A percentile compares a stretch with the other conserved stretches of the same genome.
These are phyloP conservation scores for Melopsittacus undulatus DNA, from an alignment of 2,797 vertebrate species.

Conservation along the genomic window DNA sequence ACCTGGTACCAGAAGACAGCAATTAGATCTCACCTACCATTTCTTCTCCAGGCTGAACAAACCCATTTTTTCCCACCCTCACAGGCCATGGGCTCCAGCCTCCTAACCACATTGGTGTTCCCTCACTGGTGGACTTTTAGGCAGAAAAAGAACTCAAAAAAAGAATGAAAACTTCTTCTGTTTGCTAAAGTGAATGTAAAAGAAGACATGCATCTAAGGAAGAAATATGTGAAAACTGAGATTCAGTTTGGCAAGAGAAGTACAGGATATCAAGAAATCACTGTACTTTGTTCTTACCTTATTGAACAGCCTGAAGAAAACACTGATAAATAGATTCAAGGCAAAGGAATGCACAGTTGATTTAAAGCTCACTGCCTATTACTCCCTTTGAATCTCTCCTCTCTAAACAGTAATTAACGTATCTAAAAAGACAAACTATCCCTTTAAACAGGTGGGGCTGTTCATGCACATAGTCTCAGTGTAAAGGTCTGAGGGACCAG, in stretches of 20 bases:
- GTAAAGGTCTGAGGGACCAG: not conserved
- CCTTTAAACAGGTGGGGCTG: not conserved
- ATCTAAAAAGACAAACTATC: not conserved
- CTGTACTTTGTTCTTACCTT: not conserved
- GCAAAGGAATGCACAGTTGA: not conserved
- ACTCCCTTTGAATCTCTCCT: not conserved
- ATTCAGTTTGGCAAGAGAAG: not conserved
- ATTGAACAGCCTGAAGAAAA: not conserved
- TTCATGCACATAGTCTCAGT: not conserved
- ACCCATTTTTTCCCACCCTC: not conserved
- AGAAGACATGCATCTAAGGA: not conserved
- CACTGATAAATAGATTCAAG: not conserved
- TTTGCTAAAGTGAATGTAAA: not conserved
- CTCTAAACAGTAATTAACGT: not conserved
- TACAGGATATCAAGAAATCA: not conserved
- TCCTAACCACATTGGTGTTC: not conserved
- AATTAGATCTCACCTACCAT: not conserved
- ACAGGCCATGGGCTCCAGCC: not conserved
- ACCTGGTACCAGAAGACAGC: not conserved
- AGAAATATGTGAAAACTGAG: not conserved
- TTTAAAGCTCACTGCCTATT: not conserved
- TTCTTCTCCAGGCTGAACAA: not conserved
- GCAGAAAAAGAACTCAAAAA: not conserved
- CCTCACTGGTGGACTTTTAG: not conserved
- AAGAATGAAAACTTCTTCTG: not conserved